Base-by-base conservation (phyloP, 2,797 vertebrate genomes). In the Zenarchopterus dispar region DNA sequence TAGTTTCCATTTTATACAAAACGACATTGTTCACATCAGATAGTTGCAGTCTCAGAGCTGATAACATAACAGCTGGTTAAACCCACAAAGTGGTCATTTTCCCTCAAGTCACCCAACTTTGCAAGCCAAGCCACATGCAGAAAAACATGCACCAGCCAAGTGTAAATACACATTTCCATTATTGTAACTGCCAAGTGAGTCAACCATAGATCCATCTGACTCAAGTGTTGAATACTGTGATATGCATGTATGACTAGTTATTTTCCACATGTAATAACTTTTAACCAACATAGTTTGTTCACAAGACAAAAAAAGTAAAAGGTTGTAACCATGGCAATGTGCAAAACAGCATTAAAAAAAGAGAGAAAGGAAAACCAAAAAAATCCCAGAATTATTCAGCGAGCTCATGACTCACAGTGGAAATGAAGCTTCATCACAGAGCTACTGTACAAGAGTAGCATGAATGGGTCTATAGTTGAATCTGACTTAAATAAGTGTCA, bases 361-460 rank as follows among this genome's bases (percentile, higher is more conserved):
- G 60, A 36, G 51, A 68, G 44, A 61, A 36, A 50, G 24, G 62
- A 41, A 56, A 62, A 58, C n/a, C n/a, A 63, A 62, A 60, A 17
- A 56, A 62, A 39, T 39, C 11, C 36, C 23, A 8, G 61, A 52
- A 56, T 77, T 75, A 85, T 72, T 91, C 83, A 87, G 81, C 66
- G 69, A 86, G 88, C 75, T 87, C 24, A 71, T 80, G 85, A 85
- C 87, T 92, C 90, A 92, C 84, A 80, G 82, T 87, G 87, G 86
- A 88, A 91, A 91, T 56, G 22, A 75, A 68, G 69, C 61, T 71
- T 79, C 75, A 80, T 74, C 73, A 73, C 63, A 62, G 64, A 75
- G 70, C 67, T 62, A 77, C 73, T 73, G 67, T 66, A 55, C 56
- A 74, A 23, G 10, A 78, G 70, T 46, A 58, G 45, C 67, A 62